phyloP scores from a whole-genome alignment of 2,888 invertebrate species.

The Eulithis testata region DNA sequence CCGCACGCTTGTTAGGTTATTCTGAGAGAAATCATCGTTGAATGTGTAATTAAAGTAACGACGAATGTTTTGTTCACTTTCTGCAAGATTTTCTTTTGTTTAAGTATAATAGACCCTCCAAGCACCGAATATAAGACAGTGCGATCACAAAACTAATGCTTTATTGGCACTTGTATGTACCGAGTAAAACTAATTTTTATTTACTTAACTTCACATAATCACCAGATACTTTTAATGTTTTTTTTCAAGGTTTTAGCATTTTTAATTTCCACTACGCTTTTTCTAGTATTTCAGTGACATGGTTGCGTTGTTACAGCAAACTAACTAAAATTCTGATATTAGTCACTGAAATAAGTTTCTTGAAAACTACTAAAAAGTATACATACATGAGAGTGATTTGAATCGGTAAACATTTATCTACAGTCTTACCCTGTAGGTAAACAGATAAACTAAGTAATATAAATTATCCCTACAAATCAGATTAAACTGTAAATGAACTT shows the following conservation, averaged over 20 bases:
- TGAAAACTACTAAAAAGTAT: slow-evolving; percentile 6
- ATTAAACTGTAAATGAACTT: slow-evolving; percentile 29
- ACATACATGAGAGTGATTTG: background rate
- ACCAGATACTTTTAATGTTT: too few relatives aligned
- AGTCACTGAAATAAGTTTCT: slow-evolving; percentile 9
- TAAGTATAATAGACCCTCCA: slow-evolving; percentile 4
- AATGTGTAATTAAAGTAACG: slow-evolving; percentile 40
- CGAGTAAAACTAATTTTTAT: too few relatives aligned
- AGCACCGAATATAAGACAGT: slow-evolving; percentile 16
- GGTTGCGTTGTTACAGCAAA: too few relatives aligned
- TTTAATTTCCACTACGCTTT: too few relatives aligned
- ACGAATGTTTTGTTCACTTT: slow-evolving; percentile 36
- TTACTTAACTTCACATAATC: too few relatives aligned
- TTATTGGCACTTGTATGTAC: slow-evolving; percentile 11
- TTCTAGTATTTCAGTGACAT: too few relatives aligned
- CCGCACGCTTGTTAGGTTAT: slow-evolving; percentile 40
- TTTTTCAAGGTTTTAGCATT: too few relatives aligned
- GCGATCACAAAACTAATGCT: slow-evolving; percentile 29
- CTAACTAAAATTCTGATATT: too few relatives aligned
- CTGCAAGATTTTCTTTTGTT: slow-evolving; percentile 2
- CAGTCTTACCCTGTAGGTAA: background rate
- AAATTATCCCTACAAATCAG: slow-evolving; percentile 27
- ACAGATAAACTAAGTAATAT: slow-evolving; percentile 13
- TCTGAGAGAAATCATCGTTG: slow-evolving; percentile 39
- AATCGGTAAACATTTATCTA: background rate